Evolutionary conservation across 92 coral and sea anemone species (phyloP), one percentile per base, ranked within the genome.

Genomic region (Epizoanthus illoricatus): DNA sequence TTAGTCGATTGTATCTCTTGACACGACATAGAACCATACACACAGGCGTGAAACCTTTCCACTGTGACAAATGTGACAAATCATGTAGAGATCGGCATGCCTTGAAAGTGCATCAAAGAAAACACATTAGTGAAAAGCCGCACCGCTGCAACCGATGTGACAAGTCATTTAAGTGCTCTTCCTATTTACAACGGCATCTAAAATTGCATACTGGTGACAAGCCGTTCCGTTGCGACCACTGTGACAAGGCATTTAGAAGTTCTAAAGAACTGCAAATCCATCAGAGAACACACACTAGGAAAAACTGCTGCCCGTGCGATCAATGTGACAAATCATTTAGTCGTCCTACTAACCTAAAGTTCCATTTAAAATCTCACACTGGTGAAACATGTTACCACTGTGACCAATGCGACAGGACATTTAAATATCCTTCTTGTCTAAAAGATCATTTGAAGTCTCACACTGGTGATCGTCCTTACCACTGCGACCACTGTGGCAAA

Each of bases 161-260:
- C 64, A 59, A 16, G 64, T 59, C 64, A 16, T 59, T 59, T 59
- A 59, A 20, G 7, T 20, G 19, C 4, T 16, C 5, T 1, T 59
- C 64, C 5, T 16, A 59, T 59, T 59, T 59, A 59, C 6, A 59
- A 16, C 19, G 19, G 15, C 64, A 59, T 17, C 64, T 59, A 59
- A 18, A 21, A 59, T 16, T 9, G 19, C 92, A 89, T 23, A 82
- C 86, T 12, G 92, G 86, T 10, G 58, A 67, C n/a, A 78, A 83
- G 43, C 92, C 90, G 0, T 80, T 83, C 79, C 79, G 86, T 33
- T 89, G 92, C 71, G 67, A 58, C 18, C 90, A 71, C 19, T 89
- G 92, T 59, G 90, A 81, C 18, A 86, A 86, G 24, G 57, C 88
- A 9, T 89, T 89, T 20, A 57, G 78, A 15, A 89, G 84, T 40